Evolutionary conservation across 1,140 invertebrate genomes (phyloP).

Genomic region (Pseudobourletiella spinata): DNA sequence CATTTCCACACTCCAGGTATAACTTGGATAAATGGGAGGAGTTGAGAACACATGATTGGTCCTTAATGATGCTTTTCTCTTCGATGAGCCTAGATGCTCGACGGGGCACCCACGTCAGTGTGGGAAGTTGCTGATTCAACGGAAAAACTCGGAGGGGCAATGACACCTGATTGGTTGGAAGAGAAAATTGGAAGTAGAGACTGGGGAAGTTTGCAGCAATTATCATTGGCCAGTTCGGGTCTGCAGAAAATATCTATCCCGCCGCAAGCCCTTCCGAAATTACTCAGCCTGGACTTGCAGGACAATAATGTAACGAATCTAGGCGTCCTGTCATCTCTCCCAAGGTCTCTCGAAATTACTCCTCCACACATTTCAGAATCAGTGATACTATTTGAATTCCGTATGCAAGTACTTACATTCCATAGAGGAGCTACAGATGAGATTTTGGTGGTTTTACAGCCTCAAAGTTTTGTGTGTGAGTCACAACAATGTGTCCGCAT

Average conservation of each 20-base stretch:
- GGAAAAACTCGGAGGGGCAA: slow-evolving; percentile 12
- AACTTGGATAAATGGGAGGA: not conserved
- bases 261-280: slow-evolving; percentile 5
- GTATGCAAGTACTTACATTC: too few relatives aligned
- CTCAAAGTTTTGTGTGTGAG: slow-evolving; percentile 26
- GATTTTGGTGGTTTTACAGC: too few relatives aligned
- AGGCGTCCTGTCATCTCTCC: slow-evolving; percentile 11
- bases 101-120: slow-evolving; percentile 6
- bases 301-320: slow-evolving; percentile 19
- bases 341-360: slow-evolving; percentile 15
- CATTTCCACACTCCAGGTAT: slow-evolving; percentile 15
- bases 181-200: slow-evolving; percentile 9
- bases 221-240: slow-evolving; percentile 16
- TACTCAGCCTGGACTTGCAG: slow-evolving; percentile 16
- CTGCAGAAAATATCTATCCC: slow-evolving; percentile 19
- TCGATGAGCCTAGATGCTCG: slow-evolving; percentile 19
- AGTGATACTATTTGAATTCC: too few relatives aligned
- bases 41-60: not conserved
- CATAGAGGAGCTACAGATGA: too few relatives aligned
- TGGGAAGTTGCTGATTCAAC: slow-evolving; percentile 8
- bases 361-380: too few relatives aligned
- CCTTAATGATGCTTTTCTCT: not conserved
- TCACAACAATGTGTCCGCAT: slow-evolving; percentile 16
- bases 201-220: slow-evolving; percentile 12
- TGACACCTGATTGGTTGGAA: slow-evolving; percentile 26